Base-by-base conservation (phyloP, 2,113 vertebrate species). In the Struthidea cinerea region DNA sequence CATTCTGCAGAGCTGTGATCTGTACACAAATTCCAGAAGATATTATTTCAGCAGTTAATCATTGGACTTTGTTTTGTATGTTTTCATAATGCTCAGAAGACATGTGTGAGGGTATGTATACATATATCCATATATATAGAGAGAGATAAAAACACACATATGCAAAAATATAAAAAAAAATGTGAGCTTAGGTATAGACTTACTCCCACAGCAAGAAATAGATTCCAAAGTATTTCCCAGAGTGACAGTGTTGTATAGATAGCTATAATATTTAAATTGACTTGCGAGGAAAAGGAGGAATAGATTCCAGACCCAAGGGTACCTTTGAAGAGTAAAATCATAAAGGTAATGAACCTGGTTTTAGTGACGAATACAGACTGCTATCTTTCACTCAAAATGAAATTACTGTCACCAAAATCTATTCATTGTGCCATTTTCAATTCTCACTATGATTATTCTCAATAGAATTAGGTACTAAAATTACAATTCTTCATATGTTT, bases 371-470 rank as follows among this genome's bases (percentile, higher is more conserved):
- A 93, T 82, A 84, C 49, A 88, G 93, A 90, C 55, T 82, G 42
- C 86, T 85, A 82, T 94, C 67, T 93, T 84, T 94, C 83, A 90
- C 79, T 97, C 90, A 94, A 67, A 92, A 91, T 86, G n/a, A 89
- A 96, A 96, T 96, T 96, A 64, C 68, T 93, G 69, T 82, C 95
- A 92, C 94, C 88, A 93, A 96, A 91, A 93, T 91, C 84, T 96
- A 88, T 96, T 93, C 88, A 88, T 83, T 87, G 71, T 92, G 88
- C 87, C 95, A 91, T 96, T 97, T 97, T 90, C 91, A 94, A 61
- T 95, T 97, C 83, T 95, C 73, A 79, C 93, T 92, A 96, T 90
- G 84, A 91, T 95, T 97, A 95, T 90, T 95, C 94, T 91, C 84
- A 64, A 64, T 83, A 93, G 88, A 94, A 91, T 92, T 94, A 78